Evolutionary conservation across 2,797 vertebrate species (phyloP), one percentile per base, ranked within the genome.

Genomic region (Coreius guichenoti): DNA sequence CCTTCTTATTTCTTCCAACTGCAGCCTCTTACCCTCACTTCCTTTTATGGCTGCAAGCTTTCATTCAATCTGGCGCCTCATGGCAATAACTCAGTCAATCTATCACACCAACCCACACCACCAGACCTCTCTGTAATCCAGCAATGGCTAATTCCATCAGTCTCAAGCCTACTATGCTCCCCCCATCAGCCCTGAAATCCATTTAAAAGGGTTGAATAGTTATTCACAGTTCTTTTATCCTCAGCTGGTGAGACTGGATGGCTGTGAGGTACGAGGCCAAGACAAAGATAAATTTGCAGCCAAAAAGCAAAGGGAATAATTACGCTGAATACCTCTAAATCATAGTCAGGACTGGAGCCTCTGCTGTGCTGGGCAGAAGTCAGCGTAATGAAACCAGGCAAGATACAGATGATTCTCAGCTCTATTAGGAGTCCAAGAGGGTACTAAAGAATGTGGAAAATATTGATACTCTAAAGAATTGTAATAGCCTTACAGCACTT

Each of bases 81-180:
- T 0, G 84, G 93, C 90, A 89, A 87, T 74, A 68, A 39, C 88
- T 87, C 70, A 58, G 87, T 91, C 89, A 89, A 94, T 94, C 92
- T 91, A 89, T 94, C 92, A 92, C 90, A 87, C 90, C 74, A 36
- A 72, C 92, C 86, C 89, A 89, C 89, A 86, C 86, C 76, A 87
- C 91, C 91, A 91, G 83, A 87, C 87, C 83, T 86, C 86, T 90
- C 91, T 89, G 90, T 65, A 67, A 92, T 72, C 74, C 84, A 84
- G 90, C 81, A 87, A 92, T 90, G 90, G 91, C 91, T 94, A 93
- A 94, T 94, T 93, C 92, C 92, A 93, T 93, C 93, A 93, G 90
- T 93, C 92, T 92, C 92, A 91, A 89, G 80, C 84, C 90, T 91
- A 91, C 87, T 90, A 84, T 88, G 89, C 88, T 81, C 85, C 88